Evolutionary conservation across 2,113 vertebrate genomes (phyloP), one percentile per base, ranked within the genome.

Genomic region (Nibea coibor): DNA sequence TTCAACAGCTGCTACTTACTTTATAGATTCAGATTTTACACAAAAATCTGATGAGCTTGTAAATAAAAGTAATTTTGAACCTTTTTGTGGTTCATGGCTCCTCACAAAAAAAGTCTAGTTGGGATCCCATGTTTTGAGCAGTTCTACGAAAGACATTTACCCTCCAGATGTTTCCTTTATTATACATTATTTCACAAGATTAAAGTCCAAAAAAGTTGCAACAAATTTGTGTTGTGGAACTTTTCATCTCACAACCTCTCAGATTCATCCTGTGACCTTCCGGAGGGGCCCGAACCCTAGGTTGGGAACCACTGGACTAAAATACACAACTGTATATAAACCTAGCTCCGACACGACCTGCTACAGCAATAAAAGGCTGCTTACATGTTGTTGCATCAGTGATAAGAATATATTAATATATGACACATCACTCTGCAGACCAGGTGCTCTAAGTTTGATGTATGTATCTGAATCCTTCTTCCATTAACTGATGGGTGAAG

Each of bases 251-350:
- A 28, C 0, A 4, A 56, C 48, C 3, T 54, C 48, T 56, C 39
- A 31, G 4, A 56, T 56, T 42, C 6, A 64, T 28, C 50, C 6
- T 75, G n/a, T 6, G 28, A 43, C 10, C 16, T 4, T 45, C 54
- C 53, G 4, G 5, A 28, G 48, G 20, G 20, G 20, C 9, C 58
- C 4, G 0, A 31, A 10, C 14, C 50, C 10, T 16, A 19, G 15
- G 17, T 54, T 43, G 3, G 45, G 51, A 68, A 50, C 31, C 56
- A 11, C 61, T 47, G 17, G 59, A 62, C 45, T 63, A 61, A 35
- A 78, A 66, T 72, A 67, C 56, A 31, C 1, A 61, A 43, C 24
- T 75, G 50, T 50, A 50, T 10, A 72, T 50, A n/a, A 3, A 65
- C 65, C 39, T 22, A 12, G 22, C 16, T 54, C 71, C 61, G 28